These are phyloP conservation scores for Oscheius sp. DNA, from an alignment of 2,888 invertebrate species.

Conservation along the genomic window DNA sequence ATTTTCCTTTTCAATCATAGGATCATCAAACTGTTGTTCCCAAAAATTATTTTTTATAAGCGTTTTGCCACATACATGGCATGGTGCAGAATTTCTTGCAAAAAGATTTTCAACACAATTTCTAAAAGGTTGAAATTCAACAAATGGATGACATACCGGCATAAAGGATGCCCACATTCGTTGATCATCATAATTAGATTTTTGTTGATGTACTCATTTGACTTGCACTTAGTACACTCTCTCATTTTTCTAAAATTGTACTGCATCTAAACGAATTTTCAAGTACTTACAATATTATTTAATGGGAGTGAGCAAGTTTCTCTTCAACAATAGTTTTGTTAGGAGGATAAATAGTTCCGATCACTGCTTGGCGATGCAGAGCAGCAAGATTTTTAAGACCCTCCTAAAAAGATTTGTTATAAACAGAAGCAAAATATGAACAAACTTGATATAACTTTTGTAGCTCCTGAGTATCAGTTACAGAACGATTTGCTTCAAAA, in stretches of 20 bases:
- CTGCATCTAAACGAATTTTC: not conserved
- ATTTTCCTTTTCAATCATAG: slow-evolving; percentile 95
- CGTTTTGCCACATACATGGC: slow-evolving; percentile 82
- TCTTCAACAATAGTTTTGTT: slow-evolving; percentile 67
- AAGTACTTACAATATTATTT: not conserved
- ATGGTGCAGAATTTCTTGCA: slow-evolving; percentile 93
- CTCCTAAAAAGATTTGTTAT: slow-evolving; percentile 44
- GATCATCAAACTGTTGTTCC: slow-evolving; percentile 93
- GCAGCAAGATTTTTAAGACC: slow-evolving; percentile 49
- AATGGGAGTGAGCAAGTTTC: slow-evolving; percentile 29
- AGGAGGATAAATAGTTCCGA: slow-evolving; percentile 61
- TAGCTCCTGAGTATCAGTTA: slow-evolving; percentile 55
- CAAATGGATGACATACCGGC: slow-evolving; percentile 82
- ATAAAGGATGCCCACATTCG: slow-evolving; percentile 95
- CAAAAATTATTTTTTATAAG: slow-evolving; percentile 89
- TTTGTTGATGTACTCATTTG: slow-evolving; percentile 94
- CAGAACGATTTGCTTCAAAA: slow-evolving; percentile 61
- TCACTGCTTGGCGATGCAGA: slow-evolving; percentile 57
- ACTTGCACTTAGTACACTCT: slow-evolving; percentile 95
- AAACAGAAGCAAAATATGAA: slow-evolving; percentile 9
- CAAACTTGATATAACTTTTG: slow-evolving; percentile 60
- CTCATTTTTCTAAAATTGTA: slow-evolving; percentile 49
- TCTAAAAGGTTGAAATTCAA: slow-evolving; percentile 33
- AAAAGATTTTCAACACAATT: slow-evolving; percentile 80
- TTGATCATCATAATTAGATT: slow-evolving; percentile 96